phyloP scores from a whole-genome alignment of 1,140 invertebrate genomes.

The Thereuonema tuberculata region DNA sequence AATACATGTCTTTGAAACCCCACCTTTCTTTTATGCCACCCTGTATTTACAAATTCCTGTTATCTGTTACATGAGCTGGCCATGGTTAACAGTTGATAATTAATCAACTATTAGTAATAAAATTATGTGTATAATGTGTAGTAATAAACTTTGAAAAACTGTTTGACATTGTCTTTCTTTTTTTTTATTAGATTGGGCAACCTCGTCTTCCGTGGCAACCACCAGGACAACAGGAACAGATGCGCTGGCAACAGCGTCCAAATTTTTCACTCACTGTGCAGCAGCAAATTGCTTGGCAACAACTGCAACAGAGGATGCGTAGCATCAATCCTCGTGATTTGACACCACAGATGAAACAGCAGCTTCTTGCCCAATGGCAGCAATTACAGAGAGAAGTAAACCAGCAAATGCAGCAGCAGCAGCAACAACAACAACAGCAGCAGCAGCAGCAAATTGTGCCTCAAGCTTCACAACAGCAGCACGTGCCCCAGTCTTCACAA shows the following conservation, averaged over 20 bases:
- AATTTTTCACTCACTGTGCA: too few species aligned
- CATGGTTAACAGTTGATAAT: too few species aligned
- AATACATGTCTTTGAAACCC: too few species aligned
- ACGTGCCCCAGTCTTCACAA: too few species aligned
- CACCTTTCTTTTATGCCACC: too few species aligned
- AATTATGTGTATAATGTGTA: conserved; percentile 13
- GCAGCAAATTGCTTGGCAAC: conserved; percentile 9
- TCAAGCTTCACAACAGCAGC: conserved; percentile 14
- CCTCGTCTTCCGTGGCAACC: conserved; percentile 11
- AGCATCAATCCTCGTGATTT: background rate
- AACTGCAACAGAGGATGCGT: conserved; percentile 12
- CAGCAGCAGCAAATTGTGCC: conserved; percentile 16
- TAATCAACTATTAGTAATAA: too few species aligned
- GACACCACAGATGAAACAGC: background rate
- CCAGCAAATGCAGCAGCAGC: conserved; percentile 14
- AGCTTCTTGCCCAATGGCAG: background rate
- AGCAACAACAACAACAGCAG: conserved; percentile 16
- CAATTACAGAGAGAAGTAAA: background rate
- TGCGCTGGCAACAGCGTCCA: too few species aligned
- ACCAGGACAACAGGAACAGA: background rate
- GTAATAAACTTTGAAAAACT: conserved; percentile 6
- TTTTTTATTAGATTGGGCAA: background rate
- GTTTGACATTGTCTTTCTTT: background rate
- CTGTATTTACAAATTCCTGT: too few species aligned
- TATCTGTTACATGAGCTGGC: too few species aligned